Conservation (phyloP, 2,797 vertebrate species). For the Carduelis carduelis region DNA sequence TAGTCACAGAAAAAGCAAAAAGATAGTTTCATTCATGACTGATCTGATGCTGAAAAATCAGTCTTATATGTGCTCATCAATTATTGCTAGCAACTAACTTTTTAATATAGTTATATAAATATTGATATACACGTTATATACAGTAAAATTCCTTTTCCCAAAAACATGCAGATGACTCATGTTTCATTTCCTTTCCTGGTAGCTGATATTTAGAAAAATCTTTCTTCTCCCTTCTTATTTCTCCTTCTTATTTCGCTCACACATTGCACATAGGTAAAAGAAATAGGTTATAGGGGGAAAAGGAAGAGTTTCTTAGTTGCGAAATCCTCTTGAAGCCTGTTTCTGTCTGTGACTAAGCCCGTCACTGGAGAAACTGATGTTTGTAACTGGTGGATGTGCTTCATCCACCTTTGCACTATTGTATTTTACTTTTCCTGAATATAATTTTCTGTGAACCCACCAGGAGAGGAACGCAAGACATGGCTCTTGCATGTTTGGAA, state of each 20-base stretch:
- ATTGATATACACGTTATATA: too few species aligned
- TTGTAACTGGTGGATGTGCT: background rate
- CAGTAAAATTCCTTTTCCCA: background rate
- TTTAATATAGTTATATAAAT: background rate
- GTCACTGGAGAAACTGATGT: background rate
- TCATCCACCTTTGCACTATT: background rate
- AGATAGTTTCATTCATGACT: background rate
- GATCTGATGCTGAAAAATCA: background rate
- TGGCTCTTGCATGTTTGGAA: background rate
- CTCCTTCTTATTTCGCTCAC: background rate
- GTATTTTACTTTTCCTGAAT: background rate
- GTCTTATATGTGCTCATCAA: background rate
- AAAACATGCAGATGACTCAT: background rate
- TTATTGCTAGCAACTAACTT: background rate
- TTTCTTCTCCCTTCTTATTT: background rate
- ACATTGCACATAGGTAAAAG: background rate
- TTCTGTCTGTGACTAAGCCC: background rate
- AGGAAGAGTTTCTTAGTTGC: background rate
- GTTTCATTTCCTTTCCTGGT: background rate
- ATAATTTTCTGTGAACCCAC: background rate
- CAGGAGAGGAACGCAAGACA: background rate
- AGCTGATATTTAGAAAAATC: background rate
- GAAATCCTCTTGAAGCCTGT: background rate
- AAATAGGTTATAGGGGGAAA: rapidly evolving
- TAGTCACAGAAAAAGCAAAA: background rate